These are phyloP conservation scores for Orthosia incerta DNA, from an alignment of 2,888 invertebrate species.

Conservation along the genomic window DNA sequence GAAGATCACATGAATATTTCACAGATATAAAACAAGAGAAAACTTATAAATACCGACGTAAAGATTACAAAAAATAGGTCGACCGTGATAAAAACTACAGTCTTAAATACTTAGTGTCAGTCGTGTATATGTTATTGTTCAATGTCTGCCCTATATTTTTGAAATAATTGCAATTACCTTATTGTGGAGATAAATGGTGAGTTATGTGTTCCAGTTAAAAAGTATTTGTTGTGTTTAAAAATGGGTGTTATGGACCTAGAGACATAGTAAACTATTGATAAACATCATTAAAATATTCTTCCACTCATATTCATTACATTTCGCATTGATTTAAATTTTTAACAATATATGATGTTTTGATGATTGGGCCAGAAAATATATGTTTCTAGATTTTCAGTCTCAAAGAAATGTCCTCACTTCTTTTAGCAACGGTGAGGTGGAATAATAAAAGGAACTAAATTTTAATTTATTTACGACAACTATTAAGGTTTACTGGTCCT, in stretches of 20 bases:
- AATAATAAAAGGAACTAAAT: background rate
- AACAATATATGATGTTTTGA: too few relatives aligned
- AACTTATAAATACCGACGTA: conserved; percentile 37
- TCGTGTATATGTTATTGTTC: conserved; percentile 47
- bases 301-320: too few relatives aligned
- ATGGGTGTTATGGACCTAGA: background rate
- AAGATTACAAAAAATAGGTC: conserved; percentile 72
- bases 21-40: conserved; percentile 30
- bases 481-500: too few relatives aligned
- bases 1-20: conserved; percentile 16
- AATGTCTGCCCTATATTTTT: conserved; percentile 57
- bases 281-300: too few relatives aligned
- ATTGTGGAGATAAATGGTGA: conserved; percentile 60
- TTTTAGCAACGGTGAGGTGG: background rate
- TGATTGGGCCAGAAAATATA: background rate
- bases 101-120: conserved; percentile 32
- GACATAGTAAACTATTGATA: too few relatives aligned
- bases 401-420: background rate
- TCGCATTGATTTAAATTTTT: too few relatives aligned
- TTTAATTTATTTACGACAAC: too few relatives aligned
- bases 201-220: conserved; percentile 58
- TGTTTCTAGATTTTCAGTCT: background rate
- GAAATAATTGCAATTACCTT: conserved; percentile 56
- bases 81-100: conserved; percentile 62
- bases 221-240: conserved; percentile 28